Conservation (phyloP, 1,140 invertebrate genomes). For the Uloborus diversus region DNA sequence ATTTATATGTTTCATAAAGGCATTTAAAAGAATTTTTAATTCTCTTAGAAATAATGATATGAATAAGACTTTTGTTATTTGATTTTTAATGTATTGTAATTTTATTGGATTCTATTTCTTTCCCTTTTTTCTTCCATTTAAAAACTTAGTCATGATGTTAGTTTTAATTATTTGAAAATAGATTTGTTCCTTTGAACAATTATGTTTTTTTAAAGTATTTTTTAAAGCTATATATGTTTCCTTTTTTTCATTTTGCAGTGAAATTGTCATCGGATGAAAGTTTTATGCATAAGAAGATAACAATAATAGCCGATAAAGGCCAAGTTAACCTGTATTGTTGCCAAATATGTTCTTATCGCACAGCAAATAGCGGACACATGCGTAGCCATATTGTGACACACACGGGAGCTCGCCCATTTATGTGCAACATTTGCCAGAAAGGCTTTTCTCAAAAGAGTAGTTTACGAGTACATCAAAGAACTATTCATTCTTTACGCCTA, state of each 20-base stretch:
- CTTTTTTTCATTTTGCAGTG: neutral
- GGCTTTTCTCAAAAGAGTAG: slow-evolving; percentile 28
- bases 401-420: slow-evolving; percentile 70
- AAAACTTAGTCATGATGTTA: no score
- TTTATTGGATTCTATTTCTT: no score
- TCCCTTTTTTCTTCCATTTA: no score
- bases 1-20: no score
- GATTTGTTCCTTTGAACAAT: no score
- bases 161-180: no score
- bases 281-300: neutral
- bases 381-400: slow-evolving; percentile 60
- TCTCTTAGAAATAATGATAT: no score
- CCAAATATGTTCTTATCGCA: neutral
- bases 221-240: neutral
- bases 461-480: no score
- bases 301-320: neutral
- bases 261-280: neutral
- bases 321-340: neutral
- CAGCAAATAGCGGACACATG: slow-evolving; percentile 2
- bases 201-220: neutral
- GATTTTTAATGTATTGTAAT: no score
- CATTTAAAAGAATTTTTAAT: no score
- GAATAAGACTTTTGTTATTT: no score
- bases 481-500: no score
- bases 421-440: slow-evolving; percentile 70